phyloP scores from a whole-genome alignment of 2,888 invertebrate species.

The Dynastes hyllus region DNA sequence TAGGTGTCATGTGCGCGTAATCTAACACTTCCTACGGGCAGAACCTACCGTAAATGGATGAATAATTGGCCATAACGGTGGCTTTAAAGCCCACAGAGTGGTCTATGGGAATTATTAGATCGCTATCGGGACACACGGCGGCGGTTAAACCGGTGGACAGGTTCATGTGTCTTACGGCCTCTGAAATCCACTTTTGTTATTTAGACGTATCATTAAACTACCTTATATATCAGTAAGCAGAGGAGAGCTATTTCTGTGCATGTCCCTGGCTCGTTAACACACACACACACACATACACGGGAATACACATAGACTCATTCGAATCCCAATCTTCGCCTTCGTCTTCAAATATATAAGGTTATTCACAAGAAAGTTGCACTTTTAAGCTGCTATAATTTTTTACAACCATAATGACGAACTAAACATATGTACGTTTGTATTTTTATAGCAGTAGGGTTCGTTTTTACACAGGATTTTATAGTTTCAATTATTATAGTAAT shows the following conservation, averaged over 20 bases:
- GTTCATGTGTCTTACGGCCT: constrained; percentile 53
- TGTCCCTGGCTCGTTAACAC: constrained; percentile 52
- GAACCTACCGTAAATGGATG: constrained; percentile 60
- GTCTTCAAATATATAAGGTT: not conserved
- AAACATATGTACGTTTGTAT: too few species aligned
- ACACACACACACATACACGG: not conserved
- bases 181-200: constrained; percentile 51
- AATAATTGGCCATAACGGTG: constrained; percentile 60
- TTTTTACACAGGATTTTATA: too few species aligned
- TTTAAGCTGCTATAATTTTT: not conserved
- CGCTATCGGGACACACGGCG: constrained; percentile 55
- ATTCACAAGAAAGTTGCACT: not conserved
- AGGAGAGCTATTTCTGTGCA: constrained; percentile 50
- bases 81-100: constrained; percentile 58
- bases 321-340: constrained; percentile 37
- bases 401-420: too few species aligned
- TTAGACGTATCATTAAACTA: constrained; percentile 49
- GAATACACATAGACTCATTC: not conserved
- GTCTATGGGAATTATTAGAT: constrained; percentile 58
- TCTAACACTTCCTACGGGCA: constrained; percentile 61
- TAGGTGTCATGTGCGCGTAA: constrained; percentile 59
- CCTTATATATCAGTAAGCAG: constrained; percentile 49
- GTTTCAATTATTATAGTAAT: too few species aligned
- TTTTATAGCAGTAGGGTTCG: too few species aligned
- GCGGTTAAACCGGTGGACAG: constrained; percentile 50